Conservation (phyloP, 92 coral and sea anemone species). For the Meandrina meandrites region DNA sequence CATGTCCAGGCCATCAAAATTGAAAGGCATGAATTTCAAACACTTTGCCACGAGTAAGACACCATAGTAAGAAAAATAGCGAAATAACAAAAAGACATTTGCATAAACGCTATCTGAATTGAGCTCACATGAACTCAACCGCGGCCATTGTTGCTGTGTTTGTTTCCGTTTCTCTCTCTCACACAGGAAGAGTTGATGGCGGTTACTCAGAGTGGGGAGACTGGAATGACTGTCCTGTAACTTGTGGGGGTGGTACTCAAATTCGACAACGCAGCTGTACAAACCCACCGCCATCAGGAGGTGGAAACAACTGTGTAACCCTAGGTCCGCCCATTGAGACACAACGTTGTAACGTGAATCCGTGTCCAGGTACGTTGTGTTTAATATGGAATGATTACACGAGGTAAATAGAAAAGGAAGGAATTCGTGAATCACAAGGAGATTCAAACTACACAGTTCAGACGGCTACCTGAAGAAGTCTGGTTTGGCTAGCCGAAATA, state of each 20-base stretch:
- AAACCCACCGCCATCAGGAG: conserved; percentile 1
- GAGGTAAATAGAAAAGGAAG: background rate
- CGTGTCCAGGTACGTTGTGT: background rate
- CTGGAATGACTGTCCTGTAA: background rate
- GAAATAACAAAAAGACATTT: background rate
- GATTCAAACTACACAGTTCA: no score
- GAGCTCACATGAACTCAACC: background rate
- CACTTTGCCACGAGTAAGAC: no score
- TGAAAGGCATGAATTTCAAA: background rate
- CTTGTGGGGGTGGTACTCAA: background rate
- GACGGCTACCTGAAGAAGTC: no score
- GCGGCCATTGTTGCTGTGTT: background rate
- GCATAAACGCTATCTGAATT: background rate
- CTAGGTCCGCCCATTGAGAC: background rate
- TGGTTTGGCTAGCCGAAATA: no score
- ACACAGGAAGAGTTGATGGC: conserved; percentile 1
- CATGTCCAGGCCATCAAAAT: background rate
- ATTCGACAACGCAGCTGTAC: background rate
- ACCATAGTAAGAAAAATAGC: no score
- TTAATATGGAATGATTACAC: background rate
- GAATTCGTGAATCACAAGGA: no score
- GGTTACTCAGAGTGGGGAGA: conserved; percentile 1
- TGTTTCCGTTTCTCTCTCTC: background rate
- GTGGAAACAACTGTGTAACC: background rate
- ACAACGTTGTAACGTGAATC: background rate